These are phyloP conservation scores for Acanthurus lineatus DNA, from an alignment of 2,797 vertebrate genomes.

Conservation along the genomic window DNA sequence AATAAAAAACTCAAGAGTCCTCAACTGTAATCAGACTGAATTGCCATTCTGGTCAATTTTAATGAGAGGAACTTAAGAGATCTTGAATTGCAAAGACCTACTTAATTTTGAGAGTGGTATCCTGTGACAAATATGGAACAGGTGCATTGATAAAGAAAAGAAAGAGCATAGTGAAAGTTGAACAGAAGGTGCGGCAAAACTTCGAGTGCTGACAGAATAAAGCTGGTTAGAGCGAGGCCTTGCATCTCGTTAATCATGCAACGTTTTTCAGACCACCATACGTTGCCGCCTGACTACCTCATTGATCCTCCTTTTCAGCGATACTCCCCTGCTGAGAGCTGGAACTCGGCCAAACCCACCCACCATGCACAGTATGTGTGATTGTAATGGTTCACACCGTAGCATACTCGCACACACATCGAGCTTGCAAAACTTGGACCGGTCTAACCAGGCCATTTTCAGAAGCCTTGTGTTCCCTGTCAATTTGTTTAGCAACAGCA, in stretches of 20 bases:
- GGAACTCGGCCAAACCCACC: slow-evolving; percentile 66
- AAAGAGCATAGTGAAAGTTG: slow-evolving; percentile 24
- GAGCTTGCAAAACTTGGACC: slow-evolving; percentile 21
- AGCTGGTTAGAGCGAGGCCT: slow-evolving; percentile 46
- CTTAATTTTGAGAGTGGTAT: slow-evolving; percentile 30
- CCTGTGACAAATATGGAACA: slow-evolving; percentile 36
- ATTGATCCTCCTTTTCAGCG: slow-evolving; percentile 76
- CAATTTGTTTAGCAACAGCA: slow-evolving; percentile 55
- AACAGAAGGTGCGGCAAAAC: slow-evolving; percentile 58
- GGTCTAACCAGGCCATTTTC: slow-evolving; percentile 34
- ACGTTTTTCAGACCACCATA: slow-evolving; percentile 64
- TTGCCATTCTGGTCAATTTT: slow-evolving; percentile 41
- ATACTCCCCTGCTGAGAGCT: slow-evolving; percentile 51
- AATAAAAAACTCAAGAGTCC: slow-evolving; percentile 31
- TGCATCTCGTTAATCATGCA: slow-evolving; percentile 67
- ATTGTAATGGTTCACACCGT: slow-evolving; percentile 54
- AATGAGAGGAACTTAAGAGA: slow-evolving; percentile 29
- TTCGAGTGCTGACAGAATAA: slow-evolving; percentile 38
- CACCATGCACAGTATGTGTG: slow-evolving; percentile 33
- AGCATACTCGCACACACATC: slow-evolving; percentile 9
- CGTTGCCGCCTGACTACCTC: slow-evolving; percentile 65
- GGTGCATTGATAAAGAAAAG: slow-evolving; percentile 18
- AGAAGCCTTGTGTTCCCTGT: slow-evolving; percentile 42
- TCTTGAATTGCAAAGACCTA: slow-evolving; percentile 35
- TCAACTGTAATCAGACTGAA: slow-evolving; percentile 40